phyloP scores from a whole-genome alignment of 1,140 invertebrate genomes.

The Atopsyche davidsoni region DNA sequence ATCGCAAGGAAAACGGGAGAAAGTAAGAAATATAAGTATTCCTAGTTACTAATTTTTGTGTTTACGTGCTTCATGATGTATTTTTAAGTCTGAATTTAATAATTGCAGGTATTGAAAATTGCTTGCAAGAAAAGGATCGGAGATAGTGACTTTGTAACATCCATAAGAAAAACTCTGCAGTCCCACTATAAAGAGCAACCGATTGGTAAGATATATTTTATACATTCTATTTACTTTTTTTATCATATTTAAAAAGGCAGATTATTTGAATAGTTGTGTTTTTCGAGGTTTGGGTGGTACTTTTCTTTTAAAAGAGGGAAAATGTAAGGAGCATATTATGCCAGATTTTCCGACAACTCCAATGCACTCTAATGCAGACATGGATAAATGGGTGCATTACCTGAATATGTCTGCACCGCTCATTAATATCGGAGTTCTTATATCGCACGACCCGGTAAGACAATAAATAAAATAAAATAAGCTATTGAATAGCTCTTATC shows the following conservation, averaged over 20 bases:
- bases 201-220: slow-evolving; percentile 54
- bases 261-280: too few species aligned
- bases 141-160: slow-evolving; percentile 73
- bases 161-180: slow-evolving; percentile 68
- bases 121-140: slow-evolving; percentile 73
- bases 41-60: neutral
- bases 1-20: slow-evolving; percentile 70
- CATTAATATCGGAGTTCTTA: slow-evolving; percentile 78
- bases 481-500: too few species aligned
- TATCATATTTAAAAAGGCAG: slow-evolving; percentile 1
- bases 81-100: slow-evolving; percentile 5
- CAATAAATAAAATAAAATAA: too few species aligned
- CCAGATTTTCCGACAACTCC: slow-evolving; percentile 78
- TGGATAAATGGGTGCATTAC: slow-evolving; percentile 88
- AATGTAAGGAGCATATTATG: slow-evolving; percentile 89
- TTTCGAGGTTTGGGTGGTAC: slow-evolving; percentile 86
- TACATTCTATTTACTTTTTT: neutral
- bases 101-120: slow-evolving; percentile 70
- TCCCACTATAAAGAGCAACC: slow-evolving; percentile 65
- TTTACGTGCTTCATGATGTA: neutral
- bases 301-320: slow-evolving; percentile 77
- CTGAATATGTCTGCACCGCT: slow-evolving; percentile 85
- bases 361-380: slow-evolving; percentile 61
- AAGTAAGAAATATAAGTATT: slow-evolving; percentile 46
- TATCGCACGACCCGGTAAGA: slow-evolving; percentile 78